Base-by-base conservation (phyloP, 2,888 invertebrate species). In the Glaucopsyche alexis region DNA sequence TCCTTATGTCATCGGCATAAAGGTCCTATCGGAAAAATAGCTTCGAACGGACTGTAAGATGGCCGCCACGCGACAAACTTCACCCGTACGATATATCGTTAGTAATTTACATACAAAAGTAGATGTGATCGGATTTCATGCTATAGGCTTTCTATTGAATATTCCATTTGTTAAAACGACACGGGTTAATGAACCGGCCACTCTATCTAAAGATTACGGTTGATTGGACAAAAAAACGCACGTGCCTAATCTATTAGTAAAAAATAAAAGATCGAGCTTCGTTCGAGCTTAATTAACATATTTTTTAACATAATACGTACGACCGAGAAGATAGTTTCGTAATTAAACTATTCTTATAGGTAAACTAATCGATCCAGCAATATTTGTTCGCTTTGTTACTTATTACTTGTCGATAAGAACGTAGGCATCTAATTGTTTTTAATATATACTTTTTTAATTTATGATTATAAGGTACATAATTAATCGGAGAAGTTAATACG, bases 31-130 rank as follows among this genome's bases (percentile, higher is more conserved):
- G 29, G 29, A 29, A 29, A 29, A 29, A 29, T 29, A 29, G 4
- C 29, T 29, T 29, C 4, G 2, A 29, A 29, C 29, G 3, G 29
- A 29, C 1, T 29, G 29, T 29, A 91, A 90, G 87, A 87, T 80
- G 80, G 83, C 81, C 82, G 84, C 81, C 82, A 82, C 82, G 81
- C 81, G 78, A 82, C 81, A 77, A 11, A 14, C 69, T 64, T 64
- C 49, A 64, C 64, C 55, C 67, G 55, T 29, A 69, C 72, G 69
- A 72, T 74, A 72, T 69, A 47, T 70, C 70, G 50, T 72, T 65
- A 55, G 64, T 70, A 64, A 72, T 74, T 74, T 72, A 72, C 69
- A 73, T 73, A 73, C 45, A 70, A 73, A 73, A 69, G 49, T 69
- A 69, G 69, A 69, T 69, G 19, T 69, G 69, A 69, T 69, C 69